phyloP scores from a whole-genome alignment of 2,113 vertebrate genomes.

The Psophia crepitans region DNA sequence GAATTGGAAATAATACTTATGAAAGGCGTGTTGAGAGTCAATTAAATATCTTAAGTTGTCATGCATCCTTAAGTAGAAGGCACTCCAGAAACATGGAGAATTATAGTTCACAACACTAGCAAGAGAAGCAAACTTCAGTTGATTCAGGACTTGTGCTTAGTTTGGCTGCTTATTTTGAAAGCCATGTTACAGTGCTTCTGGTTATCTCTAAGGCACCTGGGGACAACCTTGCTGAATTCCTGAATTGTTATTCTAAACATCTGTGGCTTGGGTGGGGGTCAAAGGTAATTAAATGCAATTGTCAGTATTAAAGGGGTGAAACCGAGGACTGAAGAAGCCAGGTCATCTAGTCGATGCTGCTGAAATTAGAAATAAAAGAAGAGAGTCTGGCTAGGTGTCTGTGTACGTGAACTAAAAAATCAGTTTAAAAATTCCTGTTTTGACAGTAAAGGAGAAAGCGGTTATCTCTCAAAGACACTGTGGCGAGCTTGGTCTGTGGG shows the following conservation, averaged over 20 bases:
- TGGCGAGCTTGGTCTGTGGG: background rate
- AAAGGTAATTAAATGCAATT: background rate
- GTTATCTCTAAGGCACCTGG: background rate
- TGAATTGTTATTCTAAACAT: background rate
- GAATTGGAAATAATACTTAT: background rate
- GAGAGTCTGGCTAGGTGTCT: background rate
- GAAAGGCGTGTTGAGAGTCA: background rate
- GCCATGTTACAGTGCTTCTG: background rate
- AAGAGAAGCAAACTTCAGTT: background rate
- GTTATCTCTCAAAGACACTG: background rate
- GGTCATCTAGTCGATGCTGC: background rate
- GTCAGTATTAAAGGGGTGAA: background rate
- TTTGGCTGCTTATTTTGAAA: background rate
- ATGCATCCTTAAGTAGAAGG: background rate
- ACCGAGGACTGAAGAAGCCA: background rate
- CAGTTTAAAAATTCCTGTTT: background rate
- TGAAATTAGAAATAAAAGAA: background rate
- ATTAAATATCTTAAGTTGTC: background rate
- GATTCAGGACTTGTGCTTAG: background rate
- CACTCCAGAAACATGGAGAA: background rate
- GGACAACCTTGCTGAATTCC: background rate
- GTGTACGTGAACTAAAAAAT: background rate
- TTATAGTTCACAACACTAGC: background rate
- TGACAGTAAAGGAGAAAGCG: background rate
- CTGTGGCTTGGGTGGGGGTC: background rate